Evolutionary conservation across 2,113 vertebrate genomes (phyloP).

Genomic region (Mastomys coucha): DNA sequence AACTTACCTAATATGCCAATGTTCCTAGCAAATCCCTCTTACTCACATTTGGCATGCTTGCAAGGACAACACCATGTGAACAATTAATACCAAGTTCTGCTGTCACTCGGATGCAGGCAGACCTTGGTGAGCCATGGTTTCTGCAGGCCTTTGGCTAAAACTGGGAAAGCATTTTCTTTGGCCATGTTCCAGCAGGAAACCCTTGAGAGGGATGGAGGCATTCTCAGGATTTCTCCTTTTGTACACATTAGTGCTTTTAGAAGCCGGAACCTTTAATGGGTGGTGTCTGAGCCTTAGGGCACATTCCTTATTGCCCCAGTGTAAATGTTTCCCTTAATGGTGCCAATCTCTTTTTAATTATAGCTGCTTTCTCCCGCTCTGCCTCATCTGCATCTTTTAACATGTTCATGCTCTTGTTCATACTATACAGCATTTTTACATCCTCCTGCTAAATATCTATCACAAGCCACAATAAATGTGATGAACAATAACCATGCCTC

Average conservation of each 20-base stretch:
- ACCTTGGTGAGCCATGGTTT: not conserved
- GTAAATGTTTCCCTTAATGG: not conserved
- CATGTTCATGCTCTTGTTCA: not conserved
- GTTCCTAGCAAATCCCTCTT: not conserved
- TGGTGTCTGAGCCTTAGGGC: not conserved
- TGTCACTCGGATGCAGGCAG: not conserved
- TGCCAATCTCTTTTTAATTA: not conserved
- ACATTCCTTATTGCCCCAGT: not conserved
- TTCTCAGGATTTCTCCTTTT: not conserved
- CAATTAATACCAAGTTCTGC: not conserved
- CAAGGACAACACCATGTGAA: not conserved
- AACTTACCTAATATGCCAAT: not conserved
- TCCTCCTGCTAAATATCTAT: not conserved
- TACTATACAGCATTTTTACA: not conserved
- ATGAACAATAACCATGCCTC: not conserved
- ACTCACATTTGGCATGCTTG: not conserved
- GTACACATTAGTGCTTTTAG: not conserved
- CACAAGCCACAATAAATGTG: not conserved
- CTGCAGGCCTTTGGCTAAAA: not conserved
- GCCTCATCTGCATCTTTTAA: not conserved
- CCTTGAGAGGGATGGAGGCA: too few relatives aligned
- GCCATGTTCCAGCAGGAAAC: not conserved
- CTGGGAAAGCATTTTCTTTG: not conserved
- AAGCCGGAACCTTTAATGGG: not conserved
- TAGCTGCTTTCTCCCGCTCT: not conserved